Conservation (phyloP, 2,113 vertebrate genomes). For the Corythornis cristatus region DNA sequence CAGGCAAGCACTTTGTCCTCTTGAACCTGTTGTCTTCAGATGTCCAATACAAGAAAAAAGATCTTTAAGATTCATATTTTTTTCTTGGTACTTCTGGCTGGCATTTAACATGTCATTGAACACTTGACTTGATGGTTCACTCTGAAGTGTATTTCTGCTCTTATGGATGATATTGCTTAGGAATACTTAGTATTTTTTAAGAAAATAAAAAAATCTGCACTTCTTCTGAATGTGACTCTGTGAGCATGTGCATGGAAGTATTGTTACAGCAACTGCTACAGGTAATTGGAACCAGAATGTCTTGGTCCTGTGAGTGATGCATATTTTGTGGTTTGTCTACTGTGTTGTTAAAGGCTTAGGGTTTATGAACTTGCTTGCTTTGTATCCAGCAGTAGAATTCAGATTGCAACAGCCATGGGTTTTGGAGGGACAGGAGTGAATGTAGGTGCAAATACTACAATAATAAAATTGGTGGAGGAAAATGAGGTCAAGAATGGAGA, state of each 20-base stretch:
- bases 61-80: not conserved
- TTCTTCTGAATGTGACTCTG: not conserved
- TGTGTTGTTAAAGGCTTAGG: not conserved
- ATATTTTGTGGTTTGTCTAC: not conserved
- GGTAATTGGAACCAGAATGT: not conserved
- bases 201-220: not conserved
- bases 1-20: not conserved
- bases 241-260: not conserved
- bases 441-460: not conserved
- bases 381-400: not conserved
- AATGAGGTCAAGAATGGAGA: not conserved
- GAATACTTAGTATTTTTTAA: not conserved
- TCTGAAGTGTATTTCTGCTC: not conserved
- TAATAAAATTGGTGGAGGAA: not conserved
- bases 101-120: not conserved
- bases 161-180: not conserved
- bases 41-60: not conserved
- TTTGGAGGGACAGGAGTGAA: not conserved
- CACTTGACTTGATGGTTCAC: not conserved
- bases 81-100: not conserved
- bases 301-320: not conserved
- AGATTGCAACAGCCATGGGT: not conserved
- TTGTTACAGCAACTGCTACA: not conserved
- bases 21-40: not conserved
- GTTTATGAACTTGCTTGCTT: not conserved